These are phyloP conservation scores for Pissodes strobi DNA, from an alignment of 1,140 invertebrate species.

Conservation along the genomic window DNA sequence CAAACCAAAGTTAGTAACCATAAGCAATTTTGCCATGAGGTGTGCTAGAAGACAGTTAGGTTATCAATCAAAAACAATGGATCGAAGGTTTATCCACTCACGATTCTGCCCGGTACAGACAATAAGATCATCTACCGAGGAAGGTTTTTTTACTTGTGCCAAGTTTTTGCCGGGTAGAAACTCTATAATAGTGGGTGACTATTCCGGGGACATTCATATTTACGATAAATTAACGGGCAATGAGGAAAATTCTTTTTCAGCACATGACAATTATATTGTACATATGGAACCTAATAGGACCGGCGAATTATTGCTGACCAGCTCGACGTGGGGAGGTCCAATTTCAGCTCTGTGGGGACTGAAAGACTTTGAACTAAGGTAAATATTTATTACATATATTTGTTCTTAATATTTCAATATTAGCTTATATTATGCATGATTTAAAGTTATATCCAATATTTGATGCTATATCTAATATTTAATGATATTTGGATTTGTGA, in stretches of 20 bases:
- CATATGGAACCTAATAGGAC: slow-evolving; percentile 75
- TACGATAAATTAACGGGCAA: slow-evolving; percentile 81
- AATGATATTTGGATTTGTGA: background rate
- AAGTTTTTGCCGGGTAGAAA: slow-evolving; percentile 80
- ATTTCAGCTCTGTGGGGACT: slow-evolving; percentile 87
- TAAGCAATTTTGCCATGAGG: slow-evolving; percentile 73
- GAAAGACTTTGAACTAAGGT: slow-evolving; percentile 73
- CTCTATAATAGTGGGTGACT: slow-evolving; percentile 82
- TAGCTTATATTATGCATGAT: background rate
- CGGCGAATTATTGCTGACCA: slow-evolving; percentile 82
- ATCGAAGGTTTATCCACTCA: slow-evolving; percentile 84
- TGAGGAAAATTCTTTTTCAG: slow-evolving; percentile 77
- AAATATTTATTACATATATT: slow-evolving; percentile 44
- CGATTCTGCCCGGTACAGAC: slow-evolving; percentile 86
- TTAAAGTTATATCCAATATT: background rate
- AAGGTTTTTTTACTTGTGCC: slow-evolving; percentile 82
- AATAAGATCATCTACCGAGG: slow-evolving; percentile 73
- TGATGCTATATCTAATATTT: background rate
- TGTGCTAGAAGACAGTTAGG: slow-evolving; percentile 62
- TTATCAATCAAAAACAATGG: slow-evolving; percentile 64
- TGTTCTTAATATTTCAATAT: no score
- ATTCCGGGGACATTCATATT: slow-evolving; percentile 84
- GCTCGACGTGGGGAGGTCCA: slow-evolving; percentile 80
- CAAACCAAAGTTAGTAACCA: slow-evolving; percentile 69
- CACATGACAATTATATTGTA: slow-evolving; percentile 83